phyloP scores from a whole-genome alignment of 2,888 invertebrate genomes.

The Halictus quadricinctus region DNA sequence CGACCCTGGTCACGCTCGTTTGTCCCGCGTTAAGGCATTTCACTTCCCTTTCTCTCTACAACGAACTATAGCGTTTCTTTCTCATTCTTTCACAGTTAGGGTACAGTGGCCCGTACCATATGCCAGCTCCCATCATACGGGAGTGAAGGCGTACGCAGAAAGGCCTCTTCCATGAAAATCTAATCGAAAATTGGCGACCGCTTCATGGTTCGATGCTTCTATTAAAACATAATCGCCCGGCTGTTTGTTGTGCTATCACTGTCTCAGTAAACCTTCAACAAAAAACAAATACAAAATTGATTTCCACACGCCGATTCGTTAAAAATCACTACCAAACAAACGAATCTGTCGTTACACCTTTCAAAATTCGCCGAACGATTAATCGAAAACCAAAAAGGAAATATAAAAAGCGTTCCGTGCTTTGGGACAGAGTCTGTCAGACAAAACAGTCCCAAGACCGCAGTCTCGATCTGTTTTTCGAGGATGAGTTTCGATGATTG shows the following conservation, averaged over 20 bases:
- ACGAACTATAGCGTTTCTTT: neutral
- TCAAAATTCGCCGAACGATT: no score
- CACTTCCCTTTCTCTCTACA: constrained; percentile 40
- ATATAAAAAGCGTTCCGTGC: no score
- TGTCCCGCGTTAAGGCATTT: constrained; percentile 78
- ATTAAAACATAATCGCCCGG: constrained; percentile 27
- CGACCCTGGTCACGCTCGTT: constrained; percentile 81
- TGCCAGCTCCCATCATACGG: constrained; percentile 66
- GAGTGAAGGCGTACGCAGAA: constrained; percentile 51
- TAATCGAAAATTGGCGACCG: constrained; percentile 62
- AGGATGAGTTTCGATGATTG: constrained; percentile 13
- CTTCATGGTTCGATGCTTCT: constrained; percentile 47
- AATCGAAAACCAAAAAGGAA: no score
- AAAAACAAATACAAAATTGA: no score
- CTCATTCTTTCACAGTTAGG: constrained; percentile 35
- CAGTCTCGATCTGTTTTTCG: neutral
- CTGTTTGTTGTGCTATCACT: neutral
- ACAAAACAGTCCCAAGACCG: neutral
- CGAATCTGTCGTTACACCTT: no score
- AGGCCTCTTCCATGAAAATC: constrained; percentile 64
- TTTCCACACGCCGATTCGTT: no score
- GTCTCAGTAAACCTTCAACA: no score
- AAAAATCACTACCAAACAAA: no score
- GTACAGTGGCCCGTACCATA: constrained; percentile 58
- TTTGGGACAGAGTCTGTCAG: no score